Evolutionary conservation across 2,888 invertebrate genomes (phyloP).

Genomic region (Miltochrista miniata): DNA sequence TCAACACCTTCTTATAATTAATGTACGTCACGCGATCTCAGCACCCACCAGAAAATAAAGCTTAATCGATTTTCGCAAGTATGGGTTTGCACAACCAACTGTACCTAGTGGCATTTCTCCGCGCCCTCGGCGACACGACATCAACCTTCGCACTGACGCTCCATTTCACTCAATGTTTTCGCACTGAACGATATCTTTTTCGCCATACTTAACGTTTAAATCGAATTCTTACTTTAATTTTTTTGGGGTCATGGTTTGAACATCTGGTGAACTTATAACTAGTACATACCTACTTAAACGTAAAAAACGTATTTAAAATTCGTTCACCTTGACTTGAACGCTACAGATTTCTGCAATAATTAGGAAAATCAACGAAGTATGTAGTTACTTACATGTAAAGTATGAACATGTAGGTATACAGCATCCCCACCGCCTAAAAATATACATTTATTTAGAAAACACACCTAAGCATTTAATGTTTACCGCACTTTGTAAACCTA

Average conservation of each 20-base stretch:
- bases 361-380: too few relatives aligned
- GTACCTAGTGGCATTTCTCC: slow-evolving; percentile 62
- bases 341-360: slow-evolving; percentile 36
- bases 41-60: slow-evolving; percentile 66
- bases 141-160: slow-evolving; percentile 64
- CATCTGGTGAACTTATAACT: slow-evolving; percentile 47
- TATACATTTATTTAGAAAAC: too few relatives aligned
- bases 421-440: too few relatives aligned
- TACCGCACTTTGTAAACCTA: too few relatives aligned
- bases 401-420: too few relatives aligned
- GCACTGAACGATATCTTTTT: slow-evolving; percentile 57
- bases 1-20: slow-evolving; percentile 80
- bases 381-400: too few relatives aligned
- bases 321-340: slow-evolving; percentile 23
- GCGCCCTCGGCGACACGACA: slow-evolving; percentile 58
- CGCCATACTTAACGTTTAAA: slow-evolving; percentile 61
- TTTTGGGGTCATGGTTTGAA: slow-evolving; percentile 75
- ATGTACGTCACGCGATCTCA: slow-evolving; percentile 74
- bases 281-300: too few relatives aligned
- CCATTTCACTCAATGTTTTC: slow-evolving; percentile 65
- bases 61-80: slow-evolving; percentile 73
- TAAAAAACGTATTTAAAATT: too few relatives aligned
- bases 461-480: too few relatives aligned
- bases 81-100: slow-evolving; percentile 62
- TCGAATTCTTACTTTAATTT: slow-evolving; percentile 72